Conservation (phyloP, 2,888 invertebrate genomes). For the Dolomedes plantarius region DNA sequence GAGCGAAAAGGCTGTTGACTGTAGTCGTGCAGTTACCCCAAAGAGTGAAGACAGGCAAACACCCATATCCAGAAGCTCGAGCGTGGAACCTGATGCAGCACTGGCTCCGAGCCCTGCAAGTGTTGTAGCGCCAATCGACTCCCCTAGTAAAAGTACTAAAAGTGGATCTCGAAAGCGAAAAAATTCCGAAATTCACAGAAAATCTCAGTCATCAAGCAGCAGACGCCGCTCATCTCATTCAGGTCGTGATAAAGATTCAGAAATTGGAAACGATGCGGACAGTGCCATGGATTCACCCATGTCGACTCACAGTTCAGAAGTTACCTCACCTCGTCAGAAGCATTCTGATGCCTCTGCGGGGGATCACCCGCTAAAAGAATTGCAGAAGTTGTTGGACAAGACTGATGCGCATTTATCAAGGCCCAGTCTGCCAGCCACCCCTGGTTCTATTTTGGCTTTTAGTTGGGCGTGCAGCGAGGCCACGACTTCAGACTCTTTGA, state of each 20-base stretch:
- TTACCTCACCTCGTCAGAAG: constrained; percentile 60
- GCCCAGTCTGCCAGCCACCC: constrained; percentile 75
- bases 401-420: constrained; percentile 82
- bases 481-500: constrained; percentile 82
- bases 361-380: constrained; percentile 92
- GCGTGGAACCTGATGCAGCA: constrained; percentile 42
- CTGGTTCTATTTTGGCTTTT: constrained; percentile 90
- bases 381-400: constrained; percentile 97
- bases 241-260: constrained; percentile 43
- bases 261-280: constrained; percentile 46
- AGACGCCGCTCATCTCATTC: constrained; percentile 51
- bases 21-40: constrained; percentile 39
- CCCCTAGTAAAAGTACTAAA: constrained; percentile 21
- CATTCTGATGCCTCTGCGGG: constrained; percentile 71
- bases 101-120: constrained; percentile 31
- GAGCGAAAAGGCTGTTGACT: constrained; percentile 46
- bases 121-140: neutral
- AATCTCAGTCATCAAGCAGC: constrained; percentile 42
- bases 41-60: constrained; percentile 65
- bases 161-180: constrained; percentile 42
- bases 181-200: constrained; percentile 51
- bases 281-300: constrained; percentile 59
- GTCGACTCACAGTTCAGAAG: constrained; percentile 42
- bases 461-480: constrained; percentile 97
- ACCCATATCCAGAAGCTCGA: constrained; percentile 52